A percentile compares a stretch with the other conserved stretches of the same genome.
Conservation (phyloP, 2,113 vertebrate species). For the Neomonachus schauinslandi region DNA sequence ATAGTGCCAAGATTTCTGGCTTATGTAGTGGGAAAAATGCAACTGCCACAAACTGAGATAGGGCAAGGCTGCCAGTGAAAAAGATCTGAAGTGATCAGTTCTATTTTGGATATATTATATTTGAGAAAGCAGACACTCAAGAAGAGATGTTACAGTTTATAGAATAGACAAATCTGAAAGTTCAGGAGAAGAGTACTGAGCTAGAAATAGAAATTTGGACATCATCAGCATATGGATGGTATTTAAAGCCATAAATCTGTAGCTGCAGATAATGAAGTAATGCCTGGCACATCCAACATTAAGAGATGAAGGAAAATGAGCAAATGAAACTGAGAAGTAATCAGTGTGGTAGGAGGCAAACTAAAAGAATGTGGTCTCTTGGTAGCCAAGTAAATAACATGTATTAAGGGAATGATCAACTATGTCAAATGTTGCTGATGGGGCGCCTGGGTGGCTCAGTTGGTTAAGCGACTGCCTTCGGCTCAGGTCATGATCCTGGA, state of each 20-base stretch:
- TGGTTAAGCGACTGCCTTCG: too few relatives aligned
- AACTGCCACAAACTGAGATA: neutral
- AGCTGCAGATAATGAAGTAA: neutral
- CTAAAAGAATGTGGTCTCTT: neutral
- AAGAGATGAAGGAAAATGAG: constrained; percentile 1
- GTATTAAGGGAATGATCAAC: neutral
- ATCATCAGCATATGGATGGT: neutral
- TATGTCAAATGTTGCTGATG: neutral
- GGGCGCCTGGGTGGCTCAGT: too few relatives aligned
- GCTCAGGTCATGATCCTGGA: too few relatives aligned
- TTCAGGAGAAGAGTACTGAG: neutral
- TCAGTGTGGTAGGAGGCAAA: neutral
- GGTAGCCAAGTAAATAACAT: neutral
- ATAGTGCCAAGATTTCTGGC: neutral
- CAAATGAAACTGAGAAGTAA: neutral
- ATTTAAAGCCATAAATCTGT: neutral
- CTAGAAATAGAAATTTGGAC: neutral
- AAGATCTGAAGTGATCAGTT: neutral
- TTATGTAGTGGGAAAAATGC: neutral
- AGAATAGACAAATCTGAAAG: constrained; percentile 1
- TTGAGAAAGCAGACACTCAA: constrained; percentile 14
- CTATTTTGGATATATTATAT: neutral
- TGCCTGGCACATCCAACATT: neutral
- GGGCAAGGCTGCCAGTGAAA: neutral
- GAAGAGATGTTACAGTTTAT: neutral